Evolutionary conservation across 2,797 vertebrate species (phyloP).

Genomic region (Hozukius guyotensis): DNA sequence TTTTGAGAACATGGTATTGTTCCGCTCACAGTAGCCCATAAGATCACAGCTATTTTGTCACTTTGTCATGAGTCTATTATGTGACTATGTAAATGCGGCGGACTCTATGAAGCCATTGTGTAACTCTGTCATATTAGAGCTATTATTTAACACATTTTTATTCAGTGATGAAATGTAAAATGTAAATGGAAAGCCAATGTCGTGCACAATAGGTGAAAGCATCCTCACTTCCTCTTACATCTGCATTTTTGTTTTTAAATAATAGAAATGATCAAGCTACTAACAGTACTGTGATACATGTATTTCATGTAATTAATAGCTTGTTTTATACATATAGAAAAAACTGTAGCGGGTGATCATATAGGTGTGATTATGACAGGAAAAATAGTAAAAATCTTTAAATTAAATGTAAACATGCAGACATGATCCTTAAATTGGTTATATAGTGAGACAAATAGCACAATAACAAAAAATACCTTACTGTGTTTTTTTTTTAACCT

Average conservation of each 20-base stretch:
- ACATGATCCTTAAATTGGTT: constrained; percentile 28
- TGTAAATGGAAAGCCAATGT: constrained; percentile 34
- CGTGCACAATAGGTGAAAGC: constrained; percentile 48
- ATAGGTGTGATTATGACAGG: neutral
- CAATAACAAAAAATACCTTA: constrained; percentile 30
- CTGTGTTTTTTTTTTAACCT: constrained; percentile 48
- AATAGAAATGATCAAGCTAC: neutral
- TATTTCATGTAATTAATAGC: neutral
- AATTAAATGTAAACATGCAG: constrained; percentile 11
- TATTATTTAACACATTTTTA: constrained; percentile 45
- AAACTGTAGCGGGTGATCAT: neutral
- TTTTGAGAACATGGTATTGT: constrained; percentile 64
- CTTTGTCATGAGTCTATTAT: constrained; percentile 60
- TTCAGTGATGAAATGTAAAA: constrained; percentile 45
- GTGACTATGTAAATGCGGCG: constrained; percentile 40
- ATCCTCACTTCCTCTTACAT: constrained; percentile 2
- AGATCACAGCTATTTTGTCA: constrained; percentile 65
- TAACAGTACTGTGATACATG: neutral
- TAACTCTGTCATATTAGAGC: constrained; percentile 45
- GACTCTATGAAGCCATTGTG: constrained; percentile 29
- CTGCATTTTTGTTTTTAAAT: constrained; percentile 25
- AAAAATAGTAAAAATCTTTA: neutral
- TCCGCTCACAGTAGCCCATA: constrained; percentile 53
- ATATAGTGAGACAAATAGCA: constrained; percentile 28
- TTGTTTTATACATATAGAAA: neutral